phyloP scores from a whole-genome alignment of 2,113 vertebrate species.

The Limnothrissa miodon region DNA sequence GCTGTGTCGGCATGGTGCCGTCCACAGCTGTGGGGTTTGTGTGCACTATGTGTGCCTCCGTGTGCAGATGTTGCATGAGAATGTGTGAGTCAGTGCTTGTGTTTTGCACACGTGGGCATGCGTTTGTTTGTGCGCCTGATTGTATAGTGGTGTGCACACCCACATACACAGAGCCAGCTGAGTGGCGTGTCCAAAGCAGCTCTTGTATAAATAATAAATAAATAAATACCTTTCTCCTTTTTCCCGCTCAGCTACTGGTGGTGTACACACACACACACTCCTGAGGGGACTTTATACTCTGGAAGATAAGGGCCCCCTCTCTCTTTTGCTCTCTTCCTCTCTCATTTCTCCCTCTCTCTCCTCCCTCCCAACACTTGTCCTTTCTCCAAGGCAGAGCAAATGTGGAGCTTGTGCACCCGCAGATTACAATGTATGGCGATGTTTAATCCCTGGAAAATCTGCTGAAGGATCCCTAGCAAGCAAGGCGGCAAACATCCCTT shows the following conservation, averaged over 20 bases:
- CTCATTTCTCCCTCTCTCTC: slow-evolving; percentile 41
- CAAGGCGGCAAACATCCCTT: slow-evolving; percentile 52
- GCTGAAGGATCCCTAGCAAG: slow-evolving; percentile 48
- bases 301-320: slow-evolving; percentile 59
- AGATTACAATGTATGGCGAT: slow-evolving; percentile 56
- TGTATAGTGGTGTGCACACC: not conserved
- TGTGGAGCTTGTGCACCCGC: slow-evolving; percentile 43
- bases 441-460: slow-evolving; percentile 66
- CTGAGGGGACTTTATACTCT: slow-evolving; percentile 56
- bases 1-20: too few species aligned
- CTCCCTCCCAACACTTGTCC: slow-evolving; percentile 38
- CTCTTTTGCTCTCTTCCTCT: slow-evolving; percentile 36
- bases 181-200: slow-evolving; percentile 42
- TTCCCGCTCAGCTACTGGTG: slow-evolving; percentile 19
- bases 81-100: not conserved
- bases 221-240: slow-evolving; percentile 54
- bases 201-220: too few species aligned
- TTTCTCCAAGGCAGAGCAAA: slow-evolving; percentile 53
- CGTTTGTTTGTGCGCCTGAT: not conserved
- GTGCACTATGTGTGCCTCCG: not conserved
- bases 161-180: slow-evolving; percentile 18
- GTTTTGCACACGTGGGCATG: not conserved
- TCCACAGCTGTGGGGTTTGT: too few species aligned
- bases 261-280: slow-evolving; percentile 41
- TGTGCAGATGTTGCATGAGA: too few species aligned